Conservation (phyloP, 2,113 vertebrate genomes). For the Paradoxurus hermaphroditus region DNA sequence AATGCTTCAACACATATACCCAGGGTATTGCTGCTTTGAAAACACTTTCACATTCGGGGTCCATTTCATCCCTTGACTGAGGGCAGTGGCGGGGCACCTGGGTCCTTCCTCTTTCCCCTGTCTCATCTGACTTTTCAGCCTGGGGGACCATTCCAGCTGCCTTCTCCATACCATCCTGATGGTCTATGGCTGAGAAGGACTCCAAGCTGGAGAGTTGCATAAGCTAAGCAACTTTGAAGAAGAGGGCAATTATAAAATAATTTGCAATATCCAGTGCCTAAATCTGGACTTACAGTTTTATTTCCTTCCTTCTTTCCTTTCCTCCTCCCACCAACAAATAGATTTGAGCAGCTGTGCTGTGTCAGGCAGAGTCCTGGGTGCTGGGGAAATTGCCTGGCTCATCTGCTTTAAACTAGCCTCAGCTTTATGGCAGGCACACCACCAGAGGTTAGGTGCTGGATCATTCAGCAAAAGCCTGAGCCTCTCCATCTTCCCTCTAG, state of each 20-base stretch:
- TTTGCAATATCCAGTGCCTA: neutral
- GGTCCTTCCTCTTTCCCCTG: neutral
- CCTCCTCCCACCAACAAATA: neutral
- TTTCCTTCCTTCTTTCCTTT: neutral
- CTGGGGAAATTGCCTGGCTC: neutral
- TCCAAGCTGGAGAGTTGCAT: too few species aligned
- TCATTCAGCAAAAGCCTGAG: neutral
- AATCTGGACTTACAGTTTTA: neutral
- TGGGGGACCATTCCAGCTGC: rapidly evolving
- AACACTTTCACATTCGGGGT: neutral
- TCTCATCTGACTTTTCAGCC: neutral
- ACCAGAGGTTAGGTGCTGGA: too few species aligned
- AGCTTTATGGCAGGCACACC: neutral
- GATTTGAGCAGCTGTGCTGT: neutral
- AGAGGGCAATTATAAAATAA: neutral
- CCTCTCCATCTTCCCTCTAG: neutral
- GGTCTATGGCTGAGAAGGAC: neutral
- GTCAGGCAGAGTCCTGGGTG: neutral
- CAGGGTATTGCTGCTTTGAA: neutral
- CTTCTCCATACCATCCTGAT: neutral
- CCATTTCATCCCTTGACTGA: neutral
- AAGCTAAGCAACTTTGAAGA: neutral
- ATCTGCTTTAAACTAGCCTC: neutral
- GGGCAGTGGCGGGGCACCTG: rapidly evolving
- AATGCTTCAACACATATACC: neutral